Evolutionary conservation across 2,888 invertebrate species (phyloP), one percentile per base, ranked within the genome.

Genomic region (Cerceris ruficornis): DNA sequence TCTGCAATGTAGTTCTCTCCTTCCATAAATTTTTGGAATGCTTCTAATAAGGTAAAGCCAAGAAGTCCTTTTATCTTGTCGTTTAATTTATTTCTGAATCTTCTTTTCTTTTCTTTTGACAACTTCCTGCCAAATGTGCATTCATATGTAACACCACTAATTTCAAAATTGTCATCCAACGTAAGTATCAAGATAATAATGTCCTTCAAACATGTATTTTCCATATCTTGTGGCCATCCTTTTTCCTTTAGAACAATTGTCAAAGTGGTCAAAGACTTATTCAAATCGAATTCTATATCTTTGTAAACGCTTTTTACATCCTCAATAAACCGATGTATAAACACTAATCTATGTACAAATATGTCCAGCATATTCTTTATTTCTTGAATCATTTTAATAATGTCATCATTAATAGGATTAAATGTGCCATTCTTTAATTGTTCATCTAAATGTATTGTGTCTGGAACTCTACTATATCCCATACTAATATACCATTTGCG

Each of bases 401-500:
- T 6, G 46, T 9, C 7, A 13, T 0, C 0, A 14, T 28, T 43
- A 15, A 61, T 50, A 9, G 84, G 85, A 69, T 82, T 0, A 39
- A 69, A 11, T n/a, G 41, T 50, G 49, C 70, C 75, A 0, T 5
- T 15, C 39, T 17, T 49, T 6, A 74, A 1, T 58, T 9, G 65
- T 7, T 28, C 14, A 15, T 6, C 5, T 41, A 84, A n/a, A 9
- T 69, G 11, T 8, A 81, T 55, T 11, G 15, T 8, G 0, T 62
- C 42, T n/a, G 85, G 84, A 5, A 84, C 13, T 14, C 57, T 69
- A 67, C 65, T 77, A 6, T 11, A 46, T 0, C 78, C 82, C 11
- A 39, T 17, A 58, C 80, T 85, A 17, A 78, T 55, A n/a, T 73
- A 81, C 84, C 84, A 84, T 68, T 69, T 85, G 9, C 77, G 74